Conservation (phyloP, 2,797 vertebrate genomes). For the Clarias platycephalus region DNA sequence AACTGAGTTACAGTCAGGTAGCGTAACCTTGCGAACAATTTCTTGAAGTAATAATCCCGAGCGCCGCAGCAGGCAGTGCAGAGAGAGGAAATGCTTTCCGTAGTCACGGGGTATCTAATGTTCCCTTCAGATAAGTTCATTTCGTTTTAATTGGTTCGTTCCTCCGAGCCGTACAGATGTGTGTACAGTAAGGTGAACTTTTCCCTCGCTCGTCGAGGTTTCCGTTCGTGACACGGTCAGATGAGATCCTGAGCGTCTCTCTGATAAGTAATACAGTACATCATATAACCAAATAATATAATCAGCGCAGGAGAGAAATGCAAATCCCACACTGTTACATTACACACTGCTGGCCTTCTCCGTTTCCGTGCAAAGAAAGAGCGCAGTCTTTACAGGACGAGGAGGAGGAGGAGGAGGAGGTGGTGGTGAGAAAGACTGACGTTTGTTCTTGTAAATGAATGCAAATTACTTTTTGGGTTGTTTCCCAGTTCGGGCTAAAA, state of each 20-base stretch:
- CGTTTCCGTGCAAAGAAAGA: neutral
- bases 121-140: neutral
- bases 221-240: neutral
- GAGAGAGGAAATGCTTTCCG: neutral
- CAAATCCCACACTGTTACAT: neutral
- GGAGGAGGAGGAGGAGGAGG: neutral
- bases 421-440: neutral
- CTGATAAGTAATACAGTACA: neutral
- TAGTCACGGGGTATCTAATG: neutral
- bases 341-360: neutral
- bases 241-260: too few species aligned
- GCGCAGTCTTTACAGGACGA: neutral
- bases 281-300: neutral
- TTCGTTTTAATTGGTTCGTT: neutral
- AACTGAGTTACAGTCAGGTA: neutral
- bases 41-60: neutral
- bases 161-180: neutral
- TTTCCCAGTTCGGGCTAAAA: slow-evolving; percentile 28
- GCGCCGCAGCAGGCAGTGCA: neutral
- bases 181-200: neutral
- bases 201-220: neutral
- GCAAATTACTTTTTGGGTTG: slow-evolving; percentile 35
- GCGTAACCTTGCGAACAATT: too few species aligned
- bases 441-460: slow-evolving; percentile 30
- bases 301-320: neutral